Evolutionary conservation across 2,888 invertebrate species (phyloP), one percentile per base, ranked within the genome.

Genomic region (Sinopyrophorus schimmeli): DNA sequence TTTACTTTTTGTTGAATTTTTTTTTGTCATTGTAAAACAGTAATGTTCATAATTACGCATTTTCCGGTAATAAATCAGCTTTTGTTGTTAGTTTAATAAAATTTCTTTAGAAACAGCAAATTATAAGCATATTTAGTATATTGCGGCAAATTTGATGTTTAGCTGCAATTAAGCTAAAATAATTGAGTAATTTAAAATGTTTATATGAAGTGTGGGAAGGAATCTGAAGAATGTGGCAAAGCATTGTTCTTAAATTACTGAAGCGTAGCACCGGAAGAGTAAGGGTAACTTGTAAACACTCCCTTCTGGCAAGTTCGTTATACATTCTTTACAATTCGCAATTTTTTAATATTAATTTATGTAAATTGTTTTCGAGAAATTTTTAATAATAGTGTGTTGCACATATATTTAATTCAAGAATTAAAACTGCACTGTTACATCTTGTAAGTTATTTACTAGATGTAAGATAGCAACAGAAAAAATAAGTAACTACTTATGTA

Each of bases 171-270:
- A 42, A 23, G 16, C 16, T 24, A 12, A 24, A 39, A 38, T 30
- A 38, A 30, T 32, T 18, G 27, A 10, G 18, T 20, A 20, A 11
- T 17, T 35, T 38, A 39, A 31, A 11, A 32, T 32, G 23, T 28
- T 24, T n/a, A 14, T 28, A 27, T 15, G 16, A 34, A 40, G 35
- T 35, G 47, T 47, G 47, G 47, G 47, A 47, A 47, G 47, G 47
- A 35, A 47, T 47, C 17, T 18, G 5, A 28, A 17, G 35, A 47
- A 47, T 47, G 26, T 10, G 40, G 16, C 11, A 18, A 5, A 17
- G 15, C 20, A 41, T 47, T 47, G 47, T 47, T 41, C 28, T 40
- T 21, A 16, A 17, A 23, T 37, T 17, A 34, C 40, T 23, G 40
- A 28, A 16, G 40, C 47, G 27, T 40, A 31, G 31, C 31, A 30